These are phyloP conservation scores for Columba guinea DNA, from an alignment of 2,797 vertebrate genomes.

Conservation along the genomic window DNA sequence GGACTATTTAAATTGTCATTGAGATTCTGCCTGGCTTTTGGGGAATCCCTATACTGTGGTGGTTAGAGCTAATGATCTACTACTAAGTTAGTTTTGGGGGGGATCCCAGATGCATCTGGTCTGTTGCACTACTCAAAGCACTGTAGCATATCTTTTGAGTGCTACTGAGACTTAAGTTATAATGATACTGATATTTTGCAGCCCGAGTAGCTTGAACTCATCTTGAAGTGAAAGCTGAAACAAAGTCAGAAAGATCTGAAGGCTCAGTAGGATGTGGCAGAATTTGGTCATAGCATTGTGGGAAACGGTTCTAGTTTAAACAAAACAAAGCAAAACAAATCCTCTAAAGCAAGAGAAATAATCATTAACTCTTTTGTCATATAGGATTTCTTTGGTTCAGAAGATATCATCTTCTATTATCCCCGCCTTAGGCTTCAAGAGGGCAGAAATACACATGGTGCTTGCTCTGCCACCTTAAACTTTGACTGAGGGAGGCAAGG, in stretches of 20 bases:
- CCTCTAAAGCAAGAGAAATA: conserved; percentile 58
- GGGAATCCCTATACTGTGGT: not conserved
- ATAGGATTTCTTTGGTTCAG: conserved; percentile 59
- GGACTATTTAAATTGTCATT: not conserved
- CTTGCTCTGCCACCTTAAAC: conserved; percentile 72
- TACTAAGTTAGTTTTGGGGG: not conserved
- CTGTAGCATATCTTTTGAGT: not conserved
- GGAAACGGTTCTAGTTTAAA: conserved; percentile 44
- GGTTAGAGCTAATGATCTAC: not conserved
- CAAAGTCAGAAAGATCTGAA: not conserved
- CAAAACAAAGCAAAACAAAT: conserved; percentile 47
- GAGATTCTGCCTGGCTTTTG: not conserved
- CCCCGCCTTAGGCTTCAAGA: not conserved
- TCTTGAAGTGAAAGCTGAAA: conserved; percentile 1
- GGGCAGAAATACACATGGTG: conserved; percentile 40
- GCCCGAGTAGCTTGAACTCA: not conserved
- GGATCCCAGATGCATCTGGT: not conserved
- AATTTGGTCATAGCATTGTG: conserved; percentile 32
- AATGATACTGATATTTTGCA: not conserved
- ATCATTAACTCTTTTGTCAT: conserved; percentile 67
- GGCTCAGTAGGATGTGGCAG: not conserved
- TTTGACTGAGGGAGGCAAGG: conserved; percentile 68
- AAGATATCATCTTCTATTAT: conserved; percentile 57
- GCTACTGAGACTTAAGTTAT: not conserved
- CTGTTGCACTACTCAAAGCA: not conserved